A percentile compares a stretch with the other conserved stretches of the same genome.
Conservation (phyloP, 2,888 invertebrate species). For the Cryptocephalus moraei region DNA sequence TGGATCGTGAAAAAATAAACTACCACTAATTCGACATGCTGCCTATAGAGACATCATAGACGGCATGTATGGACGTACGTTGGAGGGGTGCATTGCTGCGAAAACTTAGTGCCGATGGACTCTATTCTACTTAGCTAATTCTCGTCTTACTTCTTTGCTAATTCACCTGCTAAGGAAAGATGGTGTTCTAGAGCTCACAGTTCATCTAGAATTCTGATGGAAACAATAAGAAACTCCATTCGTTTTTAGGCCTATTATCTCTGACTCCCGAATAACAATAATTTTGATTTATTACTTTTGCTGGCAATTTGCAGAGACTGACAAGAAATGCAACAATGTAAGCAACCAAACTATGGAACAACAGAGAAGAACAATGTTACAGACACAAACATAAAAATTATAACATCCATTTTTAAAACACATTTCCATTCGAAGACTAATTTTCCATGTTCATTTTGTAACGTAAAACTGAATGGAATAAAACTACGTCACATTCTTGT, state of each 20-base stretch:
- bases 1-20: conserved; percentile 4
- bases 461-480: too few species aligned
- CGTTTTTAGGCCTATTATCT: conserved; percentile 16
- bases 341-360: too few species aligned
- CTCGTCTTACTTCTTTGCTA: conserved; percentile 7
- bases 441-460: too few species aligned
- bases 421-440: too few species aligned
- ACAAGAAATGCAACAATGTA: too few species aligned
- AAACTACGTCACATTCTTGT: too few species aligned
- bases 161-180: conserved; percentile 6
- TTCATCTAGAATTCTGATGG: conserved; percentile 20
- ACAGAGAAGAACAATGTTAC: too few species aligned
- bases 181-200: conserved; percentile 34
- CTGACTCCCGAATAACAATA: not conserved
- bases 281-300: too few species aligned
- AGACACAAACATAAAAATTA: too few species aligned
- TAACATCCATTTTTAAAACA: too few species aligned
- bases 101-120: conserved; percentile 34
- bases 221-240: not conserved
- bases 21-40: not conserved
- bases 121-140: conserved; percentile 28
- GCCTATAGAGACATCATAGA: conserved; percentile 3
- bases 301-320: too few species aligned
- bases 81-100: conserved; percentile 40
- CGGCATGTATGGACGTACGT: conserved; percentile 34